Evolutionary conservation across 2,888 invertebrate species (phyloP).

Genomic region (Cosmia pyralina): DNA sequence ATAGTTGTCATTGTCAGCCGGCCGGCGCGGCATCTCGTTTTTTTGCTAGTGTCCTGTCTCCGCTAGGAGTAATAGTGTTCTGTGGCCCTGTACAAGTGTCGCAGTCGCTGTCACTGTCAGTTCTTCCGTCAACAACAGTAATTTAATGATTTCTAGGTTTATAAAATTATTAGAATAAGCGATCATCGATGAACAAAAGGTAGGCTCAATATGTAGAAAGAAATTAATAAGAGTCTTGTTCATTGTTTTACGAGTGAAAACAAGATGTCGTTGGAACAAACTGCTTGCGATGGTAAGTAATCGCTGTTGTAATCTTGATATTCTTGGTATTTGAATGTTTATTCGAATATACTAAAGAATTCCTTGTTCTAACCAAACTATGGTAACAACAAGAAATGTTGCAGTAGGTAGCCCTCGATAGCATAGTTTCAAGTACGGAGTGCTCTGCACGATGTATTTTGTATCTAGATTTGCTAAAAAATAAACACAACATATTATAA

Average conservation of each 20-base stretch:
- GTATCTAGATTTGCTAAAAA: not conserved
- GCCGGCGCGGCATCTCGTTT: too few species aligned
- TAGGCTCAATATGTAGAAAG: conserved; percentile 58
- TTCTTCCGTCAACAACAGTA: conserved; percentile 13
- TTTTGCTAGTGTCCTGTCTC: too few species aligned
- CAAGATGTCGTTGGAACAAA: conserved; percentile 95
- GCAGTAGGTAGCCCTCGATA: not conserved
- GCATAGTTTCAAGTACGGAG: not conserved
- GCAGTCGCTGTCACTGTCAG: too few species aligned
- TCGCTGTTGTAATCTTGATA: not conserved
- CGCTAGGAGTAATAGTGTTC: too few species aligned
- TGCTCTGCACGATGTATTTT: not conserved
- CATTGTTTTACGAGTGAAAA: conserved; percentile 53
- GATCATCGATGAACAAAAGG: conserved; percentile 14
- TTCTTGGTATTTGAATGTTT: not conserved
- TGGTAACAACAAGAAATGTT: not conserved
- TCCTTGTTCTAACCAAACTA: not conserved
- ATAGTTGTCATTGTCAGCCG: too few species aligned
- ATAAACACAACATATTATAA: not conserved
- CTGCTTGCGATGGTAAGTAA: conserved; percentile 96
- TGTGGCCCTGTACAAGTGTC: too few species aligned
- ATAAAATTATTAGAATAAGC: conserved; percentile 19
- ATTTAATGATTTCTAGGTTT: conserved; percentile 13
- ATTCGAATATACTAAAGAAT: not conserved
- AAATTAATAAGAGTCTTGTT: conserved; percentile 48